Evolutionary conservation across 2,113 vertebrate species (phyloP), one percentile per base, ranked within the genome.

Genomic region (Empidonax traillii): DNA sequence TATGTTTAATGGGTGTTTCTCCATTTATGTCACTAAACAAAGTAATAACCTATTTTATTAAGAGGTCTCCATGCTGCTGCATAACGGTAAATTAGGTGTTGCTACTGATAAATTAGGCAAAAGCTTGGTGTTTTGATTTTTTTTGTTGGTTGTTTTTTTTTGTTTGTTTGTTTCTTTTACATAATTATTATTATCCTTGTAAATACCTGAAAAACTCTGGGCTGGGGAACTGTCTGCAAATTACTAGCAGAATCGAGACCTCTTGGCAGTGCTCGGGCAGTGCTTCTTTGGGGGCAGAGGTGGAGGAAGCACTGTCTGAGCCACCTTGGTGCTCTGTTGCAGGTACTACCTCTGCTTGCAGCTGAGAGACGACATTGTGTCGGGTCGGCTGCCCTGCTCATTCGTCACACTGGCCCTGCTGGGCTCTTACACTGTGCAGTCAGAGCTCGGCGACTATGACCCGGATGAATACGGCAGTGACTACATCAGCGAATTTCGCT

Each of bases 311-410:
- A 20, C 18, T 33, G 43, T 71, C 19, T 87, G 24, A 88, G 46
- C n/a, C 4, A 3, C 30, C 9, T 19, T 7, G 79, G 33, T 59
- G 95, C 51, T 93, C 37, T 15, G 3, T 43, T 94, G 47, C 97
- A 99, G 99, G 98, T 99, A 99, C 98, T 99, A 99, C 98, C 98
- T 99, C 97, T 99, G 99, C 97, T 97, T 99, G 87, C 99, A 99
- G 96, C 96, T 99, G 89, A 97, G 99, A 62, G 99, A 99, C 51
- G 99, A 99, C 81, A 99, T 99, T 3, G 98, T 99, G 41, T 99
- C 99, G 0, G 99, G 99, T 6, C 98, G 99, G 39, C 98, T 99
- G 91, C 99, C 99, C 47, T 99, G 99, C 97, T 99, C 99, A 3
- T 99, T 99, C 0, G 98, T 99, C 96, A 99, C 99, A 0, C 98